phyloP scores from a whole-genome alignment of 2,113 vertebrate genomes.

The Dermatemys mawii region DNA sequence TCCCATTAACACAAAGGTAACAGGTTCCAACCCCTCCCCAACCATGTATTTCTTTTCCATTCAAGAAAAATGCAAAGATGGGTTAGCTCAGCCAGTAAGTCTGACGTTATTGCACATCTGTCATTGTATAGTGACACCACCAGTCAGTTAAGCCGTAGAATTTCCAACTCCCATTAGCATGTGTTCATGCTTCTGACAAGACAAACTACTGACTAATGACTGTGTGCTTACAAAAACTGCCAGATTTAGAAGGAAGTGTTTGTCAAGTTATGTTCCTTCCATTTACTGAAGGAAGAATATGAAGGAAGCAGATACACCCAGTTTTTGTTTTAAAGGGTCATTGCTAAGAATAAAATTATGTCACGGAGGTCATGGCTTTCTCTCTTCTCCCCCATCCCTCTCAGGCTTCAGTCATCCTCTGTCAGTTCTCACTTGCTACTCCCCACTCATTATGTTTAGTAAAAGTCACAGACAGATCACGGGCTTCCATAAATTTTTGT shows the following conservation, averaged over 20 bases:
- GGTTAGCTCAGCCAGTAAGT: neutral
- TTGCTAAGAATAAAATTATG: no score
- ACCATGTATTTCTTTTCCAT: neutral
- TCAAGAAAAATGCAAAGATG: neutral
- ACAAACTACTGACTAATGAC: neutral
- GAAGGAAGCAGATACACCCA: constrained; percentile 16
- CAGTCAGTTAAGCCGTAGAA: neutral
- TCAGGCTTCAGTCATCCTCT: no score
- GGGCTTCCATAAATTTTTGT: no score
- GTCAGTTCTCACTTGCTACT: no score
- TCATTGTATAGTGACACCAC: neutral
- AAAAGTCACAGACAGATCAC: no score
- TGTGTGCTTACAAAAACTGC: neutral
- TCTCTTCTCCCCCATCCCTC: no score
- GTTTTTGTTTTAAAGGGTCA: constrained; percentile 17
- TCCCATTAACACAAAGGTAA: neutral
- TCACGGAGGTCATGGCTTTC: no score
- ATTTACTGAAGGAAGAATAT: neutral
- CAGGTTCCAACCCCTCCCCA: neutral
- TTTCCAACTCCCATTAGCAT: neutral
- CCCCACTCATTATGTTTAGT: no score
- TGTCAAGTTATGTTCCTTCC: constrained; percentile 24
- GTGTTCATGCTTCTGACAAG: neutral
- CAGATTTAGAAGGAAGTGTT: neutral
- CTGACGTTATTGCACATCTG: neutral